Base-by-base conservation (phyloP, 2,888 invertebrate genomes). In the Argynnis bischoffii region DNA sequence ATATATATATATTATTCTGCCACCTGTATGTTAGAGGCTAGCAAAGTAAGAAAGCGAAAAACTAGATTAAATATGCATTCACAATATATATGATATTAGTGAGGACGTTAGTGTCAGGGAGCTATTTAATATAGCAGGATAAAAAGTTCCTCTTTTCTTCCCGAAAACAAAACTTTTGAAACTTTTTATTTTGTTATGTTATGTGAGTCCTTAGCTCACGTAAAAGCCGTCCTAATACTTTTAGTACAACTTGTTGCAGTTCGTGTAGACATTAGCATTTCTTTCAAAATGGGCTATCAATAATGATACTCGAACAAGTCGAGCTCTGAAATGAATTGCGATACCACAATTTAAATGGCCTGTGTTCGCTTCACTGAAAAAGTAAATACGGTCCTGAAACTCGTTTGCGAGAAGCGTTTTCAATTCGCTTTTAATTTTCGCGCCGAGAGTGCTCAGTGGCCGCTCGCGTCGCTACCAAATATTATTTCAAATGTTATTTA, bases 401-500 rank as follows among this genome's bases (percentile, higher is more conserved):
- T 69, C 68, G 68, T 64, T 69, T 60, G 64, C 47, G 60, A 60
- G 61, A 69, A 65, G 59, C 55, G 66, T 60, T 61, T 66, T 66
- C 55, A 66, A 66, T 61, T 66, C 60, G 55, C 55, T 65, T 69
- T 69, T 65, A 64, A 64, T 69, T 69, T 65, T 65, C 64, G 48
- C 60, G 31, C 41, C 16, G 60, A 69, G 68, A 61, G 68, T 46
- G 54, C 64, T 69, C 59, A 31, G 47, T 6, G 31, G 46, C 47
- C 18, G 46, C 57, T 26, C 21, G 57, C 21, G 15, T 48, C 63
- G 46, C 18, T 51, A 51, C 50, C 46, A 31, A 68, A 68, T 68
- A 68, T 60, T 60, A 56, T 64, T 54, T 54, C 31, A 26, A 47
- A 31, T 54, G 63, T 59, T 55, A 41, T 59, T 50, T 55, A 55